Base-by-base conservation (phyloP, 2,797 vertebrate species). In the Platalea minor region DNA sequence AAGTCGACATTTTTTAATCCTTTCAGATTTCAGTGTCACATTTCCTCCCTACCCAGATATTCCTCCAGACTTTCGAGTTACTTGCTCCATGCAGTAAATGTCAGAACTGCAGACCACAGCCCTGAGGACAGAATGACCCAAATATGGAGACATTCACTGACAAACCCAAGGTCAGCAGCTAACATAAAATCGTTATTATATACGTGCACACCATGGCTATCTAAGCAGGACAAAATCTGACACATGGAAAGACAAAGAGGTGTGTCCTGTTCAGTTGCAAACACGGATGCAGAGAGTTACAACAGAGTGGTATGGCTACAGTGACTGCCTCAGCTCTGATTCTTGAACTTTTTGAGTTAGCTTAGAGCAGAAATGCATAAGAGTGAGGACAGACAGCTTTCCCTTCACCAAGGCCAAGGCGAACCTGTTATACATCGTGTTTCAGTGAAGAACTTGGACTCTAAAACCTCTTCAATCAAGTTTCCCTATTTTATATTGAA, bases 21-120 rank as follows among this genome's bases (percentile, higher is more conserved):
- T 95, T 64, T 65, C 77, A 57, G 78, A 79, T 65, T 92, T 89
- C 70, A 85, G 8, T 57, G 79, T 56, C 56, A 8, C 33, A 80
- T 93, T 92, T 89, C 57, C 25, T 96, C 78, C 74, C 54, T 67
- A 65, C 45, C 23, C 73, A 84, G 68, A 93, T 53, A 89, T 35
- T 91, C 57, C 16, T 59, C 45, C 69, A 76, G 89, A 67, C 26
- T 76, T 93, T 28, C 35, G 60, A 72, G 76, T 69, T 67, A n/a
- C 56, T 60, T 80, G 67, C 8, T 69, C 70, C 29, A 2, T 60
- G 25, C 28, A 92, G 75, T 41, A 81, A 89, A 85, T 86, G 85
- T 93, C 83, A 91, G 69, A 93, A 81, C 24, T 41, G 75, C 23
- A 64, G 85, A 91, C 17, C 2, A 9, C 72, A 91, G 59, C 54